Evolutionary conservation across 35 echinoderm and acorn worm genomes (phyloP).

Genomic region (Apostichopus parvimensis): DNA sequence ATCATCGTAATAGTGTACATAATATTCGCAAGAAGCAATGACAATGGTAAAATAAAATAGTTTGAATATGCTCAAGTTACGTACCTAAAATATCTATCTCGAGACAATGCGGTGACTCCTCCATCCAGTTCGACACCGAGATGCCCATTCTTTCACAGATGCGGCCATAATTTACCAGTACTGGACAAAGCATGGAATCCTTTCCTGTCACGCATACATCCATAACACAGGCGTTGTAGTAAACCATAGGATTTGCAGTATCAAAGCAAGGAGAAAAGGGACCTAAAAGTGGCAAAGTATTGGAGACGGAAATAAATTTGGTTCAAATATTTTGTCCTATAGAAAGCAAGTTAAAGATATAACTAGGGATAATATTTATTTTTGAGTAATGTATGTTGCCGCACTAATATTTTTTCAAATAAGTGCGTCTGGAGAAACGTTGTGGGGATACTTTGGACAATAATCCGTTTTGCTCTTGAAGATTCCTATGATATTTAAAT

Average conservation of each 20-base stretch:
- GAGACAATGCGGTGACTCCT: not conserved
- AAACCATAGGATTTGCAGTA: not conserved
- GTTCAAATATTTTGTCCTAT: too few species aligned
- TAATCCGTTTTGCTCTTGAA: not conserved
- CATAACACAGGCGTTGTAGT: constrained; percentile 16
- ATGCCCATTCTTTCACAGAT: constrained; percentile 8
- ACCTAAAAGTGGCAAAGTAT: not conserved
- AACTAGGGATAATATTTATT: too few species aligned
- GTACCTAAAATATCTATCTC: not conserved
- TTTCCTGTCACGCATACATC: constrained; percentile 19
- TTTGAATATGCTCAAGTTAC: too few species aligned
- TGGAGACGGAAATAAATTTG: not conserved
- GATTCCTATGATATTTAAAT: not conserved
- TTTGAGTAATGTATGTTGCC: not conserved
- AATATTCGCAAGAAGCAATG: too few species aligned
- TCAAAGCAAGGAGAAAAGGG: constrained; percentile 12
- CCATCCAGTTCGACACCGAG: not conserved
- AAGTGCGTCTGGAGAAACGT: not conserved
- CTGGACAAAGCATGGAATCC: not conserved
- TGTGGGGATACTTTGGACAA: not conserved
- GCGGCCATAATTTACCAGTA: not conserved
- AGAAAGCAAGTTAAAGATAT: too few species aligned
- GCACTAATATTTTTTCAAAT: not conserved
- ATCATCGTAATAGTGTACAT: too few species aligned
- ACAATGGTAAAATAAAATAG: too few species aligned